Conservation (phyloP, 2,797 vertebrate species). For the Phataginus tricuspis region DNA sequence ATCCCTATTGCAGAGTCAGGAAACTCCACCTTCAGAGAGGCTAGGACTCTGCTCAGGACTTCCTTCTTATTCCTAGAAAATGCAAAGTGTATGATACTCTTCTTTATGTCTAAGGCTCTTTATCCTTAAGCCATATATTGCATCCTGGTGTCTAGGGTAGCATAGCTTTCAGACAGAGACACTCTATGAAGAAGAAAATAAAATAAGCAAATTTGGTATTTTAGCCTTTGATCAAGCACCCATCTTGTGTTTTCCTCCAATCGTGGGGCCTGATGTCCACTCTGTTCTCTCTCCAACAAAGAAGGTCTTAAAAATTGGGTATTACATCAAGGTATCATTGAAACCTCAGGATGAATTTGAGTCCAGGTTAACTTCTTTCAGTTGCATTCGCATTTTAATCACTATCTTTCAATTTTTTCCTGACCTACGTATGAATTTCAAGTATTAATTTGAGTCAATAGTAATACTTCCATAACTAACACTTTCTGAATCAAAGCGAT, state of each 20-base stretch:
- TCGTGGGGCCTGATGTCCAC: background rate
- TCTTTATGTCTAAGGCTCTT: background rate
- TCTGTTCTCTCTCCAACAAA: background rate
- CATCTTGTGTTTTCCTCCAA: background rate
- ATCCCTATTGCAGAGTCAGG: background rate
- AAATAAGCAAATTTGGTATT: background rate
- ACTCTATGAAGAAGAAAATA: background rate
- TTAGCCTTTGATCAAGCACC: background rate
- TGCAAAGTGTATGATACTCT: background rate
- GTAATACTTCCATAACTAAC: background rate
- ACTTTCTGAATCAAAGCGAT: background rate
- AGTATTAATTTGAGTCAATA: background rate
- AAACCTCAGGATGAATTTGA: conserved; percentile 20
- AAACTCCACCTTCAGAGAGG: background rate
- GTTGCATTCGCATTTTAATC: conserved; percentile 51
- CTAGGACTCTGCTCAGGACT: background rate
- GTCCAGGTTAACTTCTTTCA: background rate
- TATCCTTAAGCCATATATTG: background rate
- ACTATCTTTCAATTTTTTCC: conserved; percentile 1
- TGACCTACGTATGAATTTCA: conserved; percentile 11
- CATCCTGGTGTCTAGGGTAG: background rate
- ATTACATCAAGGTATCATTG: background rate
- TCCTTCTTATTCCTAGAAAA: background rate
- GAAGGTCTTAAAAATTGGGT: background rate
- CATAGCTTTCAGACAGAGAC: background rate